Evolutionary conservation across 1,140 invertebrate genomes (phyloP).

Genomic region (Pentalonia nigronervosa): DNA sequence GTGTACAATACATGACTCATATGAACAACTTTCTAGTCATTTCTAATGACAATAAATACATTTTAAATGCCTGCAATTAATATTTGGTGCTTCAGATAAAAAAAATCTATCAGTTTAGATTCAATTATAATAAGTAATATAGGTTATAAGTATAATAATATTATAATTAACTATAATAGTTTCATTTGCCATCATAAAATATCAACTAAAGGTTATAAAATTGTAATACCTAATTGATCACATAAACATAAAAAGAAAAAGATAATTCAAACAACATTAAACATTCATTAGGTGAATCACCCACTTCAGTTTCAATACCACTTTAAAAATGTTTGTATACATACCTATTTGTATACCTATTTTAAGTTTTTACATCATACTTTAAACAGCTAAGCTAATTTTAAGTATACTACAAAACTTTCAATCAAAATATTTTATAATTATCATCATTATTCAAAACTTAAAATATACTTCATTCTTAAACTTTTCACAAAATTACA

Average conservation of each 20-base stretch:
- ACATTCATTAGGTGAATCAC: not conserved
- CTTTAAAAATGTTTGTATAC: not conserved
- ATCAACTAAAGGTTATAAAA: not conserved
- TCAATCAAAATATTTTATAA: not conserved
- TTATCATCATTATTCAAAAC: not conserved
- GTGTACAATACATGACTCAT: constrained; percentile 23
- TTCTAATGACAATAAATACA: not conserved
- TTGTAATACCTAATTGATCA: not conserved
- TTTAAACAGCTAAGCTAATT: not conserved
- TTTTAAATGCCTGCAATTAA: not conserved
- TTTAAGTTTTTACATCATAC: not conserved
- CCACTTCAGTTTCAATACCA: not conserved
- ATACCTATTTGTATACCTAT: not conserved
- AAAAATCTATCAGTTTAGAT: not conserved
- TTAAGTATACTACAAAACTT: not conserved
- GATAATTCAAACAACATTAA: not conserved
- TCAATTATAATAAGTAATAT: not conserved
- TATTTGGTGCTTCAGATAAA: not conserved
- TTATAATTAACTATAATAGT: not conserved
- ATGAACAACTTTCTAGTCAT: not conserved
- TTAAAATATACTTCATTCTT: not conserved
- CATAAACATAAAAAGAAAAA: not conserved
- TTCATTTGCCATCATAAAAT: not conserved
- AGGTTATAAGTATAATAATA: not conserved
- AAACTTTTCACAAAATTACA: not conserved